Percentiles rank a stretch among this genome's conserved stretches.
Conservation (phyloP, 2,797 vertebrate genomes). For the Vultur gryphus region DNA sequence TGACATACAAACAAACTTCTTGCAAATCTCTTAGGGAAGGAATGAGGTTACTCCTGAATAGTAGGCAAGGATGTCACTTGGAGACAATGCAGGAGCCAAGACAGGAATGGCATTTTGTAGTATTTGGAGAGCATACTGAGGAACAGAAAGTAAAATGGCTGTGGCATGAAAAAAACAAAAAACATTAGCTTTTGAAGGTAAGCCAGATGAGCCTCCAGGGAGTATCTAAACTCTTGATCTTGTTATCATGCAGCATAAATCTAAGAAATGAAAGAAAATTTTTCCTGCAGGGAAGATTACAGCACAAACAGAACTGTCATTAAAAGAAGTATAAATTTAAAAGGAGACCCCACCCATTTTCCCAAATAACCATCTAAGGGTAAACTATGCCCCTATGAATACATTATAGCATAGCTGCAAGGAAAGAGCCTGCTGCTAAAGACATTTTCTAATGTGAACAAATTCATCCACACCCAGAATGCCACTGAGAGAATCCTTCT, state of each 20-base stretch:
- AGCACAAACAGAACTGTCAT: neutral
- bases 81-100: neutral
- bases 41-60: neutral
- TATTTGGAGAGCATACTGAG: neutral
- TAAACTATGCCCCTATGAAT: neutral
- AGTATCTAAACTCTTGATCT: slow-evolving; percentile 46
- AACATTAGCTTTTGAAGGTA: neutral
- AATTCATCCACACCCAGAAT: neutral
- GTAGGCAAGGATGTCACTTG: neutral
- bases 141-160: neutral
- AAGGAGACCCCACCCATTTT: neutral
- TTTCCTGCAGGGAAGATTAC: slow-evolving; percentile 12
- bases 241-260: slow-evolving; percentile 17
- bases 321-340: neutral
- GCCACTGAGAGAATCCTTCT: neutral
- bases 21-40: neutral
- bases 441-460: neutral
- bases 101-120: neutral
- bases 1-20: neutral
- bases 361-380: neutral
- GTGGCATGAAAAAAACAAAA: neutral
- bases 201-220: slow-evolving; percentile 36
- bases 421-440: neutral
- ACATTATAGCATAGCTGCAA: neutral
- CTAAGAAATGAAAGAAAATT: neutral